Conservation (phyloP, 2,797 vertebrate genomes). For the Gastrophryne carolinensis region DNA sequence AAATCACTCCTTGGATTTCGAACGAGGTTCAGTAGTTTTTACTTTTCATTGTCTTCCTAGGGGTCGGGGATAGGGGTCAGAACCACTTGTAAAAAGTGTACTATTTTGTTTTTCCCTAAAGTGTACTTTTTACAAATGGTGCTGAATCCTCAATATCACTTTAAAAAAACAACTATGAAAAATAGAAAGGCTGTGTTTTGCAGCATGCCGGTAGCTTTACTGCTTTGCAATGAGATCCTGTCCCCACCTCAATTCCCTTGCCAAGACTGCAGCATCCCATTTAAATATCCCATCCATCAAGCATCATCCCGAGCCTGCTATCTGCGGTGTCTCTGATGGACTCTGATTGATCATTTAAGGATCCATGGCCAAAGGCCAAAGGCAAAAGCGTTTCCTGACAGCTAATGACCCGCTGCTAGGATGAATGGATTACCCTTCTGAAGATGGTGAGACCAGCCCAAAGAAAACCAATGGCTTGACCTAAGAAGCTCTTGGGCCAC, state of each 20-base stretch:
- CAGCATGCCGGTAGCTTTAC: too few relatives aligned
- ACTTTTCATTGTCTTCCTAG: too few relatives aligned
- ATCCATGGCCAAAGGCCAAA: conserved; percentile 63
- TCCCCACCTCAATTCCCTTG: neutral
- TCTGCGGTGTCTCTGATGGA: conserved; percentile 31
- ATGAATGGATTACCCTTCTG: conserved; percentile 57
- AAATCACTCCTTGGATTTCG: too few relatives aligned
- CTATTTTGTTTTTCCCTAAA: too few relatives aligned
- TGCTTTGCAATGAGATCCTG: conserved; percentile 8
- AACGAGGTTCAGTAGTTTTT: too few relatives aligned
- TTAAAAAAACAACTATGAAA: too few relatives aligned
- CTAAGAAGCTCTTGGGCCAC: conserved; percentile 17
- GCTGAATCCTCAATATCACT: too few relatives aligned
- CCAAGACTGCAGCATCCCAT: conserved; percentile 40
- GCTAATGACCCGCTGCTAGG: conserved; percentile 61
- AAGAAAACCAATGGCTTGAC: conserved; percentile 30
- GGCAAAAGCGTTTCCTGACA: conserved; percentile 62
- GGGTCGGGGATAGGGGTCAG: too few relatives aligned
- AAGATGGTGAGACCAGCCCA: neutral
- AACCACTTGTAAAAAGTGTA: too few relatives aligned
- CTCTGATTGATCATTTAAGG: conserved; percentile 59
- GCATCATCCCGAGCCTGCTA: conserved; percentile 35
- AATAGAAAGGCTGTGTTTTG: too few relatives aligned
- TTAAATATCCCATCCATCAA: conserved; percentile 47
- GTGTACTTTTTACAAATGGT: too few relatives aligned